Percentiles rank a stretch among this genome's conserved stretches.
Conservation (phyloP, 2,888 invertebrate genomes). For the Matsumyia berberina region DNA sequence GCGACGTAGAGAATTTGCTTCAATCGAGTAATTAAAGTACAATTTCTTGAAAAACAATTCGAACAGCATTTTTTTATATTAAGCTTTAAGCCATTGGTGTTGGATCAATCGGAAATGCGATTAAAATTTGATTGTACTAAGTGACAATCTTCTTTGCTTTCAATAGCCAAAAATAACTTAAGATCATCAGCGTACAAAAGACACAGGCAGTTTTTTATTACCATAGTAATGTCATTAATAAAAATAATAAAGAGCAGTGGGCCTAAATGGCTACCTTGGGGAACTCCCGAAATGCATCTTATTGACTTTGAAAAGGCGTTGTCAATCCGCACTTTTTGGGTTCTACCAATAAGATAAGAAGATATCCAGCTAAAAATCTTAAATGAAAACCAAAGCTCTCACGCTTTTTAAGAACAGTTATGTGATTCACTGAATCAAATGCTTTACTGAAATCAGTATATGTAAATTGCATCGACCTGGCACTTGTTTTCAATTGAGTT, state of each 20-base stretch:
- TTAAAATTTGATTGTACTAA: too few relatives aligned
- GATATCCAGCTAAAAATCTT: not conserved
- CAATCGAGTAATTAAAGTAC: too few relatives aligned
- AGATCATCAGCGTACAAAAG: not conserved
- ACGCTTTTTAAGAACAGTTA: not conserved
- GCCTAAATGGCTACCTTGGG: not conserved
- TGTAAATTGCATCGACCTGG: slow-evolving; percentile 15
- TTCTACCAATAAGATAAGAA: not conserved
- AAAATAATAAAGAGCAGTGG: not conserved
- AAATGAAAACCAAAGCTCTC: not conserved
- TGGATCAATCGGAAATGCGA: too few relatives aligned
- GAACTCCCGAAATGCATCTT: not conserved
- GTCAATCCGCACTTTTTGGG: not conserved
- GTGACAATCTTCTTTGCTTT: too few relatives aligned
- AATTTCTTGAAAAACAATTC: too few relatives aligned
- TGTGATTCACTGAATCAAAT: not conserved
- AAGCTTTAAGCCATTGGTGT: too few relatives aligned
- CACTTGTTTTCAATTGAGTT: slow-evolving; percentile 15
- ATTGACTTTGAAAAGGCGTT: not conserved
- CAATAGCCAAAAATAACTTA: not conserved
- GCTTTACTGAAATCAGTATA: not conserved
- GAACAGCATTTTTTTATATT: too few relatives aligned
- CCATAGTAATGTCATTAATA: not conserved
- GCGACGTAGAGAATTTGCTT: too few relatives aligned
- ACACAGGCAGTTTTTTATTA: not conserved